phyloP scores from a whole-genome alignment of 2,113 vertebrate species.

The Catagonus wagneri region DNA sequence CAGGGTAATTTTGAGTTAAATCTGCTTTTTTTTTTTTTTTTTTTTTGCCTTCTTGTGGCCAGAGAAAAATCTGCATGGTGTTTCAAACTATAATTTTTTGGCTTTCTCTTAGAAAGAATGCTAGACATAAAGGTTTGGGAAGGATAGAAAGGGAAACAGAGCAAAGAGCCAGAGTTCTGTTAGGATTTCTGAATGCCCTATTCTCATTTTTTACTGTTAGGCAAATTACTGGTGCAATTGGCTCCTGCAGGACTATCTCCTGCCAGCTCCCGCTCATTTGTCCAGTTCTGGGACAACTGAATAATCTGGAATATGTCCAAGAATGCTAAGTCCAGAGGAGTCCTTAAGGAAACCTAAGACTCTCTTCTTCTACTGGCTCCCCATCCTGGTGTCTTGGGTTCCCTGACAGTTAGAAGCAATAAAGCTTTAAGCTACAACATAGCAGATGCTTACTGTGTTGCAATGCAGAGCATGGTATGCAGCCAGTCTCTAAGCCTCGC shows the following conservation, averaged over 20 bases:
- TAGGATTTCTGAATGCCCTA: background rate
- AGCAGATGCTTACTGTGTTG: fast-evolving
- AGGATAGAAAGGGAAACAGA: background rate
- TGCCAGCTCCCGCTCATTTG: background rate
- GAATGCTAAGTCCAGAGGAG: background rate
- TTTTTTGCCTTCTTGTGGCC: slow-evolving; percentile 3
- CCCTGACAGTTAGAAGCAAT: background rate
- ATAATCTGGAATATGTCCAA: background rate
- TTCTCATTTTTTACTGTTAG: background rate
- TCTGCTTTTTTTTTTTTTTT: background rate
- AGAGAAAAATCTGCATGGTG: slow-evolving; percentile 46
- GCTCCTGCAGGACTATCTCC: background rate
- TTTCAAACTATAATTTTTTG: slow-evolving; percentile 67
- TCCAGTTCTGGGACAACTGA: background rate
- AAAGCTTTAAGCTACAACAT: background rate
- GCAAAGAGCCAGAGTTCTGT: background rate
- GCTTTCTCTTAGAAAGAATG: slow-evolving; percentile 51
- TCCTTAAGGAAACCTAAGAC: background rate
- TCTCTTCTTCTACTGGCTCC: background rate
- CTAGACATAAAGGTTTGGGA: slow-evolving; percentile 8
- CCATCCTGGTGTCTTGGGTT: background rate
- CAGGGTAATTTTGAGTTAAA: slow-evolving; percentile 48
- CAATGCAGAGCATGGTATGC: background rate
- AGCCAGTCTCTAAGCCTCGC: background rate
- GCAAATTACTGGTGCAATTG: background rate